Evolutionary conservation across 2,888 invertebrate genomes (phyloP).

Genomic region (Teleogryllus oceanicus): DNA sequence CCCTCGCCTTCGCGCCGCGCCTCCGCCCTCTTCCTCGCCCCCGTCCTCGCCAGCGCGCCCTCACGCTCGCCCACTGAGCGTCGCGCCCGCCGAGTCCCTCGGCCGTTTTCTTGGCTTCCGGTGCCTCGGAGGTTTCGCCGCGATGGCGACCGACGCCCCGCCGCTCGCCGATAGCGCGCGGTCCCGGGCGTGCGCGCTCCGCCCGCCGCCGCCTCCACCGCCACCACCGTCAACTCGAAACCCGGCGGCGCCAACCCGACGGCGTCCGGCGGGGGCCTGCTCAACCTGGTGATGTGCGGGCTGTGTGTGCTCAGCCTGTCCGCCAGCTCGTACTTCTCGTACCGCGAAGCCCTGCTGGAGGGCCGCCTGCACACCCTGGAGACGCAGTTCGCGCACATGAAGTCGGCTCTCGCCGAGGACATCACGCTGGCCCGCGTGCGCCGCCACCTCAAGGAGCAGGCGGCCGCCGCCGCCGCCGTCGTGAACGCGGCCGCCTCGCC

Average conservation of each 20-base stretch:
- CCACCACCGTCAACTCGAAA: neutral
- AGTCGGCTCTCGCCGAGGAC: constrained; percentile 2
- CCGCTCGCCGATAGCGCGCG: neutral
- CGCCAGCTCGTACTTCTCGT: constrained; percentile 59
- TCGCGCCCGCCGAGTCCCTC: no score
- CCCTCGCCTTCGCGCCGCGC: no score
- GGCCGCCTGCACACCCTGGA: constrained; percentile 55
- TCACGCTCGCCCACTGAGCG: neutral
- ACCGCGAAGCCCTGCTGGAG: constrained; percentile 56
- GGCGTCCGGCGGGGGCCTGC: neutral
- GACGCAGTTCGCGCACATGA: constrained; percentile 52
- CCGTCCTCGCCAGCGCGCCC: neutral
- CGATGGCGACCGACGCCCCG: neutral
- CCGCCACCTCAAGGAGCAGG: constrained; percentile 37
- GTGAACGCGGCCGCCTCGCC: neutral
- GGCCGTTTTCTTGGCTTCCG: no score
- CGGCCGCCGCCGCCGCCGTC: constrained; percentile 29
- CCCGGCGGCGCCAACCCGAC: constrained; percentile 12
- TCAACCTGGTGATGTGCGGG: constrained; percentile 56
- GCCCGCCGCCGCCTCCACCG: neutral
- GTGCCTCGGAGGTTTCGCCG: neutral
- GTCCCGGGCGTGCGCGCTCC: no score
- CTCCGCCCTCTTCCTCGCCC: no score
- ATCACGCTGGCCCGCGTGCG: constrained; percentile 40
- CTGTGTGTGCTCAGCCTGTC: constrained; percentile 61